Conservation (phyloP, 2,888 invertebrate species). For the Spisula solida region DNA sequence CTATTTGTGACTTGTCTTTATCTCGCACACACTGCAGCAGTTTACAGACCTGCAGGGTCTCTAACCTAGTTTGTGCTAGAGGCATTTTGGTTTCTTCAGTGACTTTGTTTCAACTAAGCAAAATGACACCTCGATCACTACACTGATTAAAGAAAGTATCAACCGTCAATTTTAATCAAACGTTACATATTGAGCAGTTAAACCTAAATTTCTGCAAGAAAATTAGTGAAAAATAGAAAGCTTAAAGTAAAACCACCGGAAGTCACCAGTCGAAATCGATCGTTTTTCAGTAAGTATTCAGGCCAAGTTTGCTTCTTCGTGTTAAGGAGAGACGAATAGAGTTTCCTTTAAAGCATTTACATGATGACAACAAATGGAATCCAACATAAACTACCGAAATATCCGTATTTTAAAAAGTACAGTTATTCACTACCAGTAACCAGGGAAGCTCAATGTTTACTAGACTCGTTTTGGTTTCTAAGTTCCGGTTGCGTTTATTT, state of each 20-base stretch:
- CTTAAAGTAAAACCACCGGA: slow-evolving; percentile 34
- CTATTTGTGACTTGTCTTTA: slow-evolving; percentile 85
- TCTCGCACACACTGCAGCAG: slow-evolving; percentile 87
- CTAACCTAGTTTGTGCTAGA: slow-evolving; percentile 85
- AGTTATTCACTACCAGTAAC: slow-evolving; percentile 52
- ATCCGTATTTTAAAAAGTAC: background rate
- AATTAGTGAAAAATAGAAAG: background rate
- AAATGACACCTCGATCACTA: background rate
- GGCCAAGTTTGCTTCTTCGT: background rate
- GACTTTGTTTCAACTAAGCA: background rate
- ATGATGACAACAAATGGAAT: background rate
- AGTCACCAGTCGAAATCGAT: slow-evolving; percentile 27
- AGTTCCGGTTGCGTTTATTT: background rate
- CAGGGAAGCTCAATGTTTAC: slow-evolving; percentile 66
- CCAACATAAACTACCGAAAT: background rate
- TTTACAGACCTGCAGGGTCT: slow-evolving; percentile 87
- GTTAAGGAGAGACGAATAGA: background rate
- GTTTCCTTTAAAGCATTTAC: background rate
- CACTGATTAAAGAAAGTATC: background rate
- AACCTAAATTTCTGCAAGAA: background rate
- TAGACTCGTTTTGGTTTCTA: slow-evolving; percentile 30
- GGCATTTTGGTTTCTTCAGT: slow-evolving; percentile 82
- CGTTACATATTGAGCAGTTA: background rate
- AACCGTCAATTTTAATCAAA: background rate
- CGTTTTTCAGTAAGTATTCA: background rate